Evolutionary conservation across 2,888 invertebrate species (phyloP).

Genomic region (Sarcophaga variegata): DNA sequence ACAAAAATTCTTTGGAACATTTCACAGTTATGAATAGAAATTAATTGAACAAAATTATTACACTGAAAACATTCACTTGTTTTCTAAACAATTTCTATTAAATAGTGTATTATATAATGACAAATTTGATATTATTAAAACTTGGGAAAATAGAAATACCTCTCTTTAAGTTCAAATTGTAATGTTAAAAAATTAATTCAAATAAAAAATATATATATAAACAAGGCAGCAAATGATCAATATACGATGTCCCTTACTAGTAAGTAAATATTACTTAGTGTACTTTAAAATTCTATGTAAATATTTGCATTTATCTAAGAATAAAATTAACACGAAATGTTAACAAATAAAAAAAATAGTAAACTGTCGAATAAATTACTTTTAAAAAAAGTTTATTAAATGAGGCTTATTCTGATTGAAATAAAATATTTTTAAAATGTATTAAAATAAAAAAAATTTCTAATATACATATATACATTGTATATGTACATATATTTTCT

Average conservation of each 20-base stretch:
- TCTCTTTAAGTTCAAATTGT: constrained; percentile 82
- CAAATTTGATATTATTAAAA: constrained; percentile 76
- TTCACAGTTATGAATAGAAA: background rate
- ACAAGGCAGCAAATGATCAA: constrained; percentile 34
- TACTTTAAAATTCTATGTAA: constrained; percentile 45
- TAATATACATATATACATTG: background rate
- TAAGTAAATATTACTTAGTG: constrained; percentile 34
- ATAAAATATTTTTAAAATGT: constrained; percentile 29
- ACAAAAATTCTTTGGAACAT: constrained; percentile 18
- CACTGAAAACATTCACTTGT: constrained; percentile 45
- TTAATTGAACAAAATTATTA: constrained; percentile 21
- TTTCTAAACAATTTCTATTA: constrained; percentile 23
- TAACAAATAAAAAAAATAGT: constrained; percentile 47
- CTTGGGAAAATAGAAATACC: constrained; percentile 82
- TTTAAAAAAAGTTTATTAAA: constrained; percentile 59
- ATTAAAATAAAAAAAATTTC: constrained; percentile 3
- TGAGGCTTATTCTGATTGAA: constrained; percentile 65
- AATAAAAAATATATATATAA: constrained; percentile 48
- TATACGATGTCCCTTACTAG: constrained; percentile 56
- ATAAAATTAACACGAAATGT: constrained; percentile 18
- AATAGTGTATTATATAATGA: constrained; percentile 24
- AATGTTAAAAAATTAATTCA: constrained; percentile 69
- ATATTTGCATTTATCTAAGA: constrained; percentile 49
- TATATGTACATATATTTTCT: no score
- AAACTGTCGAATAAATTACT: constrained; percentile 42